A percentile compares a stretch with the other conserved stretches of the same genome.
Conservation (phyloP, 2,888 invertebrate species). For the Ichneumon xanthorius region DNA sequence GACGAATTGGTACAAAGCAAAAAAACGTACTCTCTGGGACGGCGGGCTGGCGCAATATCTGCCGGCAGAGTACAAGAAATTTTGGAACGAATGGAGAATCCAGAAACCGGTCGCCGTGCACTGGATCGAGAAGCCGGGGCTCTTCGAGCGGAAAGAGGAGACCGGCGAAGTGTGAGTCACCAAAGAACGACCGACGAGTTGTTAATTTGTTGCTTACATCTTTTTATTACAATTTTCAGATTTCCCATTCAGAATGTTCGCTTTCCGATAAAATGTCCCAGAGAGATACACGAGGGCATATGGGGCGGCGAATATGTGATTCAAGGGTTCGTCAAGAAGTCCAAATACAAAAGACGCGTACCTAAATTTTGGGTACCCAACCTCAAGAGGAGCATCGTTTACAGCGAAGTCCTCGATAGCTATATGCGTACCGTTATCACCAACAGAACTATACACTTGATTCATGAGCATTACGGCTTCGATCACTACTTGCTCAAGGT, state of each 20-base stretch:
- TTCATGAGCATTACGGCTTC: conserved; percentile 96
- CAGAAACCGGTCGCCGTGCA: conserved; percentile 88
- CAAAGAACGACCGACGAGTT: neutral
- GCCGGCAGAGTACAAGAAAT: conserved; percentile 94
- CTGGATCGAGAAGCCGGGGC: conserved; percentile 90
- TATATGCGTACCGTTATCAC: conserved; percentile 94
- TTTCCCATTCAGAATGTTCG: conserved; percentile 91
- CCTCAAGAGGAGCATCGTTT: conserved; percentile 92
- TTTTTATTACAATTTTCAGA: conserved; percentile 80
- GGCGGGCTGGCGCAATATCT: conserved; percentile 79
- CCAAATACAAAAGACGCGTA: conserved; percentile 87
- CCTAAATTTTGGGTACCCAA: conserved; percentile 96
- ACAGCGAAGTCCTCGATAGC: conserved; percentile 95
- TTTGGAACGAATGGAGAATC: conserved; percentile 94
- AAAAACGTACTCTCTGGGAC: neutral
- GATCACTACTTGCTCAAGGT: conserved; percentile 97
- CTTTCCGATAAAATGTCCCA: conserved; percentile 91
- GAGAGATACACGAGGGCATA: conserved; percentile 93
- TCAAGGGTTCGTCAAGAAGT: conserved; percentile 86
- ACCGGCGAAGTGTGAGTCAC: conserved; percentile 89
- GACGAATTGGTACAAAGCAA: neutral
- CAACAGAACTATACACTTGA: conserved; percentile 92
- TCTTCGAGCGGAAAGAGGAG: conserved; percentile 90
- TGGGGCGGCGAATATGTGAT: conserved; percentile 99
- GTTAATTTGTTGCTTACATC: neutral